Evolutionary conservation across 1,140 invertebrate genomes (phyloP).

Genomic region (Theocolax elegans): DNA sequence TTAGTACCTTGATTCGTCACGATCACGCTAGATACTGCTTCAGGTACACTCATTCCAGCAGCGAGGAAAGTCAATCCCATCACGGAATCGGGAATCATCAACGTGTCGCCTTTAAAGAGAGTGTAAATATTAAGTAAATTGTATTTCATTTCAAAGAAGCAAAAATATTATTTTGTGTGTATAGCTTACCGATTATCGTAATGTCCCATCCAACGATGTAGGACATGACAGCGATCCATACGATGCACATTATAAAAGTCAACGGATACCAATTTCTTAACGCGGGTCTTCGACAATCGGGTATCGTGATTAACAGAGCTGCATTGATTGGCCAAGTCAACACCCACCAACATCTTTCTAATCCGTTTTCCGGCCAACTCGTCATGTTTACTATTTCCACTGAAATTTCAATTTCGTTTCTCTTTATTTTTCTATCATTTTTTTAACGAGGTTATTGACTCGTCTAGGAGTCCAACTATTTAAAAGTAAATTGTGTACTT

Average conservation of each 20-base stretch:
- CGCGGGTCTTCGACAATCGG: conserved; percentile 75
- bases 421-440: conserved; percentile 13
- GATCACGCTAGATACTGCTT: conserved; percentile 84
- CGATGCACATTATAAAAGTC: conserved; percentile 75
- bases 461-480: too few species aligned
- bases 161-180: too few species aligned
- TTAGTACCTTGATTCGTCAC: conserved; percentile 83
- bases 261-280: conserved; percentile 69
- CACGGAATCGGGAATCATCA: conserved; percentile 77
- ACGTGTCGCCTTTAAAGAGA: conserved; percentile 70
- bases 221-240: conserved; percentile 74
- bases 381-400: conserved; percentile 70
- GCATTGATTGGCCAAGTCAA: conserved; percentile 80
- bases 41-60: conserved; percentile 86
- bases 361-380: conserved; percentile 68
- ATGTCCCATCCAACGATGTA: conserved; percentile 81
- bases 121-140: too few species aligned
- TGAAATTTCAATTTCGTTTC: conserved; percentile 46
- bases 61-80: conserved; percentile 89
- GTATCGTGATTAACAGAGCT: conserved; percentile 78
- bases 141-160: too few species aligned
- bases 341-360: conserved; percentile 74
- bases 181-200: conserved; percentile 74
- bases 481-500: background rate
- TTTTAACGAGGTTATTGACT: too few species aligned